Percentiles rank a stretch among this genome's conserved stretches.
phyloP scores from a whole-genome alignment of 2,888 invertebrate genomes.

The Scaptomyza flava region DNA sequence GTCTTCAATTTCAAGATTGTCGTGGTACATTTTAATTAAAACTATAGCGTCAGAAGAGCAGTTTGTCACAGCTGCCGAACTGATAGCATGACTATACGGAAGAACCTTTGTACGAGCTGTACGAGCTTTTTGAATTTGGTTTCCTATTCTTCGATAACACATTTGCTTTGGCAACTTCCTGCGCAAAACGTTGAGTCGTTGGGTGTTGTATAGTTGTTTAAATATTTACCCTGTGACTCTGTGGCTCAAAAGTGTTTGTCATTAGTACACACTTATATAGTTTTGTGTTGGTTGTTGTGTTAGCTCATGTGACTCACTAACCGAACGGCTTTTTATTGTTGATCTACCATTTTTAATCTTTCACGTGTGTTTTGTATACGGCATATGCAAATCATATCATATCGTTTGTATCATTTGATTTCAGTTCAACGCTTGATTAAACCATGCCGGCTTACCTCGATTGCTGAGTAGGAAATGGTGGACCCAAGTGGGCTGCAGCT shows the following conservation, averaged over 20 bases:
- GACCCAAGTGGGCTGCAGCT: conserved; percentile 31
- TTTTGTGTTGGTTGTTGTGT: neutral
- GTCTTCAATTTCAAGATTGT: conserved; percentile 26
- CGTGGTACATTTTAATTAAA: conserved; percentile 72
- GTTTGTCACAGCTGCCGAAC: conserved; percentile 10
- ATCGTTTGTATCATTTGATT: conserved; percentile 15
- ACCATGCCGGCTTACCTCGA: conserved; percentile 18
- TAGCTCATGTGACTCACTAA: conserved; percentile 40
- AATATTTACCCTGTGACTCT: conserved; percentile 60
- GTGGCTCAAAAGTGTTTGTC: conserved; percentile 29
- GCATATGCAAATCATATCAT: conserved; percentile 51
- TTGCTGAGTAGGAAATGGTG: conserved; percentile 44
- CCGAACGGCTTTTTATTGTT: conserved; percentile 10
- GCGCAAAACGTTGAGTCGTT: conserved; percentile 46
- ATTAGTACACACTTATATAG: conserved; percentile 32
- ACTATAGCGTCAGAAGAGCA: conserved; percentile 30
- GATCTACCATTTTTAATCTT: conserved; percentile 29
- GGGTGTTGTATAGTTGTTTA: conserved; percentile 41
- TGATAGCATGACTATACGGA: conserved; percentile 7
- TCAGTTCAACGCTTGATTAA: conserved; percentile 41
- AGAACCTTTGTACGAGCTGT: conserved; percentile 1
- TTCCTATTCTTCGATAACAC: conserved; percentile 30
- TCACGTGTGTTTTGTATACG: conserved; percentile 31
- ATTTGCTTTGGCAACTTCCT: conserved; percentile 57
- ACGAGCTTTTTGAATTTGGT: conserved; percentile 1